Conservation (phyloP, 2,113 vertebrate species). For the Rana temporaria region DNA sequence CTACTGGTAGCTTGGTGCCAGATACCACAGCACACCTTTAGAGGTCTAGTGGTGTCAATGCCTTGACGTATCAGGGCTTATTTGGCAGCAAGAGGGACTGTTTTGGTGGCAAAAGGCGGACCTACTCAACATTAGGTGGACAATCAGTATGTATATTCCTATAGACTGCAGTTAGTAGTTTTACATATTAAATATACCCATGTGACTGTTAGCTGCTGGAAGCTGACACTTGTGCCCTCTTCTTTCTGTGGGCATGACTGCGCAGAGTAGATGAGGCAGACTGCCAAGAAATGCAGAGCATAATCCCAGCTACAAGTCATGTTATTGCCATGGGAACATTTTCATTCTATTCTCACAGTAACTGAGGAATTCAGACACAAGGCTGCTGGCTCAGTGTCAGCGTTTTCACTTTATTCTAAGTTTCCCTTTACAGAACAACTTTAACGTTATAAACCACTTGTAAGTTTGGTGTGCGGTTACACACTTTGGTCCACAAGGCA, state of each 20-base stretch:
- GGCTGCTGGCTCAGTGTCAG: neutral
- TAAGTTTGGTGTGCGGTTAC: too few species aligned
- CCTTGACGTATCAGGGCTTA: too few species aligned
- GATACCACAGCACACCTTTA: too few species aligned
- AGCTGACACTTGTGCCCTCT: neutral
- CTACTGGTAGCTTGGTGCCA: too few species aligned
- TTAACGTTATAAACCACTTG: too few species aligned
- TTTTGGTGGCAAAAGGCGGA: too few species aligned
- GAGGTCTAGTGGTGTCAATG: too few species aligned
- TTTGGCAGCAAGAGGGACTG: too few species aligned
- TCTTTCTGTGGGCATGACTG: neutral
- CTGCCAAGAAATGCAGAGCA: slow-evolving; percentile 26
- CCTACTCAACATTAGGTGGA: too few species aligned
- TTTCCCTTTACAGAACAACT: too few species aligned
- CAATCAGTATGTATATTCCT: too few species aligned
- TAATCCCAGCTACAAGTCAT: slow-evolving; percentile 24
- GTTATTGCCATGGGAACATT: slow-evolving; percentile 7
- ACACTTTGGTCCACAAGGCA: too few species aligned
- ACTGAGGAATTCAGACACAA: neutral
- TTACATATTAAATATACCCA: neutral
- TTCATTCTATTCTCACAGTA: neutral
- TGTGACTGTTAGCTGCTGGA: neutral
- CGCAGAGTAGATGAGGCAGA: slow-evolving; percentile 12
- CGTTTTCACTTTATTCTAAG: neutral
- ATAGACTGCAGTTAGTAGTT: neutral